Percentiles rank a stretch among this genome's conserved stretches.
These are phyloP conservation scores for Dromas ardeola DNA, from an alignment of 2,113 vertebrate genomes.

Conservation along the genomic window DNA sequence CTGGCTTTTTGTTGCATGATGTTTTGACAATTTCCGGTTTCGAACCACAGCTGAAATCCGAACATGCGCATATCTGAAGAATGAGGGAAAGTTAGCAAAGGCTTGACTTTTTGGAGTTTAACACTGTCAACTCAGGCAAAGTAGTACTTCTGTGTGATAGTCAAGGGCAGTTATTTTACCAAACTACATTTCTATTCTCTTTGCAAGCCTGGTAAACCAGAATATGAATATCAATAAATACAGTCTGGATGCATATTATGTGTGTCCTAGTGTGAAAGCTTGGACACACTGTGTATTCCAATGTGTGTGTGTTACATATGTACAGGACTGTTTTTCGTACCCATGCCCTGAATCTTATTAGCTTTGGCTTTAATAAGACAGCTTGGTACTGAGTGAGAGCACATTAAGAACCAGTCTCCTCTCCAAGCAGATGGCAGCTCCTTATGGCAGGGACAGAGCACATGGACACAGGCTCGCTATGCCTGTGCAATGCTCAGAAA, in stretches of 20 bases:
- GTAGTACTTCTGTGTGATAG: neutral
- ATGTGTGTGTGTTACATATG: neutral
- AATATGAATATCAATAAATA: neutral
- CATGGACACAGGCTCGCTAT: neutral
- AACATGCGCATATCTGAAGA: neutral
- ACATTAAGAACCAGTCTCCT: constrained; percentile 12
- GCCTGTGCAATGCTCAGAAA: neutral
- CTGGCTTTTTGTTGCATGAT: neutral
- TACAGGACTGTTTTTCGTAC: neutral
- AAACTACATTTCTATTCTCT: neutral
- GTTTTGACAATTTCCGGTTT: neutral
- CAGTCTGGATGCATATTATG: neutral
- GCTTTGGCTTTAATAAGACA: constrained; percentile 2
- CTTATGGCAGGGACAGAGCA: constrained; percentile 41
- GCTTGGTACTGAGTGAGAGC: constrained; percentile 13
- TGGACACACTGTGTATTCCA: neutral
- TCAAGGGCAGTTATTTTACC: neutral
- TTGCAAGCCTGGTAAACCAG: neutral
- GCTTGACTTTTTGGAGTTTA: neutral
- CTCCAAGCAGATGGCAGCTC: constrained; percentile 36
- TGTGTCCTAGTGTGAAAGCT: neutral
- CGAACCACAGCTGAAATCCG: neutral
- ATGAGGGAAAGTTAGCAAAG: neutral
- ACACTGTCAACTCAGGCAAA: neutral
- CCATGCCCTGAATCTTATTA: neutral